Evolutionary conservation across 2,113 vertebrate species (phyloP), one percentile per base, ranked within the genome.

Genomic region (Axis porcinus): DNA sequence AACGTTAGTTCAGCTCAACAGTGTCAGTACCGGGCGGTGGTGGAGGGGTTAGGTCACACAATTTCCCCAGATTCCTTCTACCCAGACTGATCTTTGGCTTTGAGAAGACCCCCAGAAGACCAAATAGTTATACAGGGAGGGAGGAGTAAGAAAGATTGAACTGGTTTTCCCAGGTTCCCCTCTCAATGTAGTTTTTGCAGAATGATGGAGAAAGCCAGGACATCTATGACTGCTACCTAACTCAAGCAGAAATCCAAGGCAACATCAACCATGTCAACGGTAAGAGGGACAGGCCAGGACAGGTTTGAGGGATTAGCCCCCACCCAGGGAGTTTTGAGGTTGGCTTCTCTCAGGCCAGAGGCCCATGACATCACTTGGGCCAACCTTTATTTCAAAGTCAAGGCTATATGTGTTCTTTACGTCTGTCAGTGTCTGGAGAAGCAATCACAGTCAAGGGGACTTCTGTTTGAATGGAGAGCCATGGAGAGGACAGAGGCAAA

Each of bases 241-340:
- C 99, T 12, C 99, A 99, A 97, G 98, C 98, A 16, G 99, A 99
- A 86, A 99, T 99, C 97, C 99, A 99, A 78, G 98, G 98, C 57
- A 98, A 98, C 93, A 95, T 99, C 97, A 99, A 99, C 95, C 98
- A 97, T 62, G 98, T 97, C 74, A 99, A 99, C 0, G 97, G 99
- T 99, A 98, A 98, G 98, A 23, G 36, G 52, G 25, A 19, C 6
- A 3, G 43, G 33, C 30, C 10, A 1, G 8, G 0, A 14, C 43
- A 62, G 87, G 23, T 7, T 30, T 25, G 52, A 21, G 25, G 54
- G 19, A 13, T 74, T 25, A 33, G 21, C 47, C 28, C 21, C 70
- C 14, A 45, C 3, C 4, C 16, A 23, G 43, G 60, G 60, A 74
- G 19, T 62, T 67, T 84, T 40, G 33, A 57, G 70, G 25, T 30